These are phyloP conservation scores for Himantopus leucocephalus DNA, from an alignment of 2,113 vertebrate genomes.

Conservation along the genomic window DNA sequence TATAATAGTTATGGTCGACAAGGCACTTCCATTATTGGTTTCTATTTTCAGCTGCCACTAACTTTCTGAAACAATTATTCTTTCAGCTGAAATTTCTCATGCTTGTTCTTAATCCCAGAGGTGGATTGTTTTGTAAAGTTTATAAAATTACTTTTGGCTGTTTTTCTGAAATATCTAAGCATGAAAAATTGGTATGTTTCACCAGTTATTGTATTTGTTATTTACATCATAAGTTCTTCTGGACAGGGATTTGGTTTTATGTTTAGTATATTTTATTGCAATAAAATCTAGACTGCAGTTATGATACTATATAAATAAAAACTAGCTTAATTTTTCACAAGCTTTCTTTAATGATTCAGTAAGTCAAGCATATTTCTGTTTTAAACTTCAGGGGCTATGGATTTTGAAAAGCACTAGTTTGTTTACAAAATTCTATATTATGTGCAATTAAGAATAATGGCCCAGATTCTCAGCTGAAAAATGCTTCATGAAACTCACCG, in stretches of 20 bases:
- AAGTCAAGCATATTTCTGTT: background rate
- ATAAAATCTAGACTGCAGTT: background rate
- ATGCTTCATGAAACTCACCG: background rate
- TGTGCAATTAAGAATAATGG: background rate
- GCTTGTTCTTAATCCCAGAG: conserved; percentile 20
- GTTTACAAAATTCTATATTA: background rate
- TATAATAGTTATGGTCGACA: conserved; percentile 12
- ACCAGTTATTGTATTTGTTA: conserved; percentile 10
- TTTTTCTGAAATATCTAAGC: conserved; percentile 20
- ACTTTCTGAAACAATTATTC: conserved; percentile 32
- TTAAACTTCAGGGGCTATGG: background rate
- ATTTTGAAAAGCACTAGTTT: background rate
- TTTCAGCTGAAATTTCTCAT: conserved; percentile 24
- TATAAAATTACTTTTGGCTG: conserved; percentile 20
- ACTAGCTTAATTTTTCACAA: background rate
- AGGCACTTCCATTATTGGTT: conserved; percentile 24
- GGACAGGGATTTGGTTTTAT: conserved; percentile 13
- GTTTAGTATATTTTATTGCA: background rate
- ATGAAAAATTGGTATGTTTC: background rate
- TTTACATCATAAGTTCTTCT: conserved; percentile 14
- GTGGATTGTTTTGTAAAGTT: conserved; percentile 18
- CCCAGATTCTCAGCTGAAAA: background rate
- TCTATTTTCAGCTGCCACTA: conserved; percentile 27
- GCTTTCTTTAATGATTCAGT: background rate
- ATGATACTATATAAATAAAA: conserved; percentile 4